Evolutionary conservation across 2,888 invertebrate genomes (phyloP).

Genomic region (Ophioninae sp.): DNA sequence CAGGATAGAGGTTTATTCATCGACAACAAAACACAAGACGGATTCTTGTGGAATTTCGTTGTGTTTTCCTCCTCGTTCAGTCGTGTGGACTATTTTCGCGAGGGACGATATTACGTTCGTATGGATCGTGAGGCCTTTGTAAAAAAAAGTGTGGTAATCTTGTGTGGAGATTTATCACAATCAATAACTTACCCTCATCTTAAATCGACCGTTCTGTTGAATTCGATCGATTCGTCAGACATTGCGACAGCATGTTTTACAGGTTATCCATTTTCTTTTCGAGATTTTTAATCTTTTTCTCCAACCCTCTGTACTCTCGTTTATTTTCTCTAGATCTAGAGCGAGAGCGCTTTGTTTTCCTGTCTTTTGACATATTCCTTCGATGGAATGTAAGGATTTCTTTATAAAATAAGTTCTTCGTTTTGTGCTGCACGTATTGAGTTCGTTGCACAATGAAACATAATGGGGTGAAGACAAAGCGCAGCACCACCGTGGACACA

Average conservation of each 20-base stretch:
- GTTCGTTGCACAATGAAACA: constrained; percentile 32
- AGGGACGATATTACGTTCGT: constrained; percentile 14
- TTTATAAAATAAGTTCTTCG: neutral
- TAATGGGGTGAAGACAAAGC: neutral
- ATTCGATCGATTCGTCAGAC: constrained; percentile 13
- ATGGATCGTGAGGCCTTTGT: constrained; percentile 39
- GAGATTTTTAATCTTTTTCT: constrained; percentile 21
- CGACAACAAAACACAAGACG: constrained; percentile 20
- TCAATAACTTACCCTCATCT: constrained; percentile 29
- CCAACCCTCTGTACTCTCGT: constrained; percentile 1
- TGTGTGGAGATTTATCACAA: constrained; percentile 28
- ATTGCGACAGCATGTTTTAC: constrained; percentile 15
- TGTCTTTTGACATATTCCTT: constrained; percentile 25
- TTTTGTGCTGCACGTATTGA: constrained; percentile 12
- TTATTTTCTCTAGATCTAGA: constrained; percentile 25
- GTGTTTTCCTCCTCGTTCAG: constrained; percentile 33
- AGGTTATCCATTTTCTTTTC: constrained; percentile 30
- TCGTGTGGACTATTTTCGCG: constrained; percentile 32
- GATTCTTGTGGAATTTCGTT: constrained; percentile 40
- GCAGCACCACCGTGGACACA: neutral
- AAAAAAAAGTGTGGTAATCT: constrained; percentile 1
- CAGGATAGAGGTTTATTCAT: constrained; percentile 30
- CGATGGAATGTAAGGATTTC: constrained; percentile 1
- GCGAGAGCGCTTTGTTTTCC: constrained; percentile 23
- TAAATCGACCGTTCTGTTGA: constrained; percentile 13